Evolutionary conservation across 1,140 invertebrate genomes (phyloP).

Genomic region (Palaemon carinicauda): DNA sequence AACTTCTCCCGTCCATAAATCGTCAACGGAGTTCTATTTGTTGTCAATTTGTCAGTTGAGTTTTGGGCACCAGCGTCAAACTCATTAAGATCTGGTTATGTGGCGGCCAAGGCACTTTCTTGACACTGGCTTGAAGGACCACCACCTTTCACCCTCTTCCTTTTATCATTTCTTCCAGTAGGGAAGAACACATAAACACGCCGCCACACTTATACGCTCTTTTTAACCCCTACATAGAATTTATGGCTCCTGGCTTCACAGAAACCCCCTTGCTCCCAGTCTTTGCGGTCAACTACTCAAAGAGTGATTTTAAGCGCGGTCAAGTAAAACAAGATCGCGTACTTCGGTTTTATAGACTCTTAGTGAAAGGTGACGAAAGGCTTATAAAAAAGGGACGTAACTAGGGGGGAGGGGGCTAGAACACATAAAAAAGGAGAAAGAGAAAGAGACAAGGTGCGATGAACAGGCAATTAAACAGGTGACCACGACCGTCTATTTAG

Average conservation of each 20-base stretch:
- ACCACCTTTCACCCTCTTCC: too few relatives aligned
- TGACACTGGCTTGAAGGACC: too few relatives aligned
- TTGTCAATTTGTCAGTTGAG: slow-evolving; percentile 44
- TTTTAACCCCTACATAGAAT: slow-evolving; percentile 36
- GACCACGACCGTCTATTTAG: too few relatives aligned
- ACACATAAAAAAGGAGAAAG: too few relatives aligned
- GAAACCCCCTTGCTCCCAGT: slow-evolving; percentile 23
- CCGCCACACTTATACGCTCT: slow-evolving; percentile 32
- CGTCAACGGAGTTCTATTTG: slow-evolving; percentile 26
- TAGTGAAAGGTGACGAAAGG: not conserved
- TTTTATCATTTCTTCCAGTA: too few relatives aligned
- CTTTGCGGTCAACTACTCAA: slow-evolving; percentile 42
- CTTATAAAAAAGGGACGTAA: not conserved
- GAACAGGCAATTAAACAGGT: too few relatives aligned
- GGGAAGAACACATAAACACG: not conserved
- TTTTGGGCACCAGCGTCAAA: slow-evolving; percentile 21
- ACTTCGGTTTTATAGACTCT: too few relatives aligned
- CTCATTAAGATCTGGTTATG: slow-evolving; percentile 48
- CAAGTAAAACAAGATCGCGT: not conserved
- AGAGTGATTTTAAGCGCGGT: not conserved
- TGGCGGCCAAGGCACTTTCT: too few relatives aligned
- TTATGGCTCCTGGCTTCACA: slow-evolving; percentile 40
- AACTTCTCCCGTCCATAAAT: not conserved
- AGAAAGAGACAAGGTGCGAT: too few relatives aligned
- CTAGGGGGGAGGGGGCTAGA: too few relatives aligned